Evolutionary conservation across 1,140 invertebrate genomes (phyloP), one percentile per base, ranked within the genome.

Genomic region (Drosophila takahashii): DNA sequence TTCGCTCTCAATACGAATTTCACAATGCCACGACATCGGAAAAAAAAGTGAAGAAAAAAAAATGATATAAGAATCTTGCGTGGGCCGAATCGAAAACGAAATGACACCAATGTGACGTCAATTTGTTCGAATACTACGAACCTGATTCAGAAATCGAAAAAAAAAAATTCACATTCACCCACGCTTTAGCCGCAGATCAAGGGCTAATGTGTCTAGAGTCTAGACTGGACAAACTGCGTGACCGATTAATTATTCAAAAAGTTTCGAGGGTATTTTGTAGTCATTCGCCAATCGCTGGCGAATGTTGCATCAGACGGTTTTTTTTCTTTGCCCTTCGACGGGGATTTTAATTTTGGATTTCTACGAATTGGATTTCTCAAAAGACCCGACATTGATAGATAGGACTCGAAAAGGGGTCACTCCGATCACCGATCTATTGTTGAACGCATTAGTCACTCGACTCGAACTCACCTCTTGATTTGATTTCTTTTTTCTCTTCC

Each of bases 401-500:
- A 37, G 39, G 42, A 45, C n/a, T 18, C 32, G 7, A 45, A 59
- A 59, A 9, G 37, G 34, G 47, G 32, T 53, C 70, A 60, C 61
- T 22, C 5, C 39, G 37, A 36, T 41, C 48, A 42, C 22, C 34
- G 45, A 26, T 16, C 41, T 27, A 27, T 53, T 37, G 36, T 11
- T 6, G 6, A 27, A 27, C 9, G 27, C 22, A 11, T 41, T 44
- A 39, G 15, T 32, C 41, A 32, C n/a, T 16, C 39, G 3, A 22
- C 22, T 22, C n/a, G 22, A 22, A 36, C 84, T 87, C 73, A 89
- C 84, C 85, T 84, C 62, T 89, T 89, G 77, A 80, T 84, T 89
- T 89, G 69, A 80, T 89, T 89, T 89, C 84, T 89, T 89, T 89
- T 89, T 89, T 84, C 73, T 90, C 84, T 89, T 89, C 85, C 84